Base-by-base conservation (phyloP, 2,797 vertebrate genomes). In the Gambelia wislizenii region DNA sequence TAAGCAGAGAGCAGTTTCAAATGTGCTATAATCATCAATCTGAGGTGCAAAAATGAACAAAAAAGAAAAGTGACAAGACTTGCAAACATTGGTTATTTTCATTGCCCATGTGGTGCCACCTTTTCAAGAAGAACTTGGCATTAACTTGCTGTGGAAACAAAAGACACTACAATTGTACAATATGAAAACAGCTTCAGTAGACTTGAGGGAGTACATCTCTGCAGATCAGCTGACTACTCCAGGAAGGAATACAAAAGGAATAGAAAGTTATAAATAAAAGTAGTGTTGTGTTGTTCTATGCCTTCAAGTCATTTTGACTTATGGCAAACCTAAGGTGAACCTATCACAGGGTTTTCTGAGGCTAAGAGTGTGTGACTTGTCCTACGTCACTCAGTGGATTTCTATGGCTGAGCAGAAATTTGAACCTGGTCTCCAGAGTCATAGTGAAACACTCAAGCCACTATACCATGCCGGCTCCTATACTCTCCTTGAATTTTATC, bases 111-210 rank as follows among this genome's bases (percentile, higher is more conserved):
- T 83, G 84, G 33, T 91, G 72, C 9, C 61, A 39, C 91, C 75
- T 44, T 94, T 83, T 93, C 91, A 81, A 90, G 76, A 94, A 86
- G 94, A 87, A 7, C 3, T 2, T 91, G 86, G 18, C 52, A 59
- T 1, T 27, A 52, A 77, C 13, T 83, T 42, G 14, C 36, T 81
- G 54, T 69, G 87, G 86, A 91, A 94, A 84, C n/a, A 91, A 20
- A 74, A 79, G 64, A 7, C 2, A 72, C 39, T 5, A 59, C 47
- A 44, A 47, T 59, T 83, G n/a, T 78, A 7, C 2, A 10, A 22
- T 0, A 0, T 92, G 22, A n/a, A 75, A 2, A 0, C 3, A 80
- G n/a, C 5, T 39, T 87, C 20, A 56, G 81, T 0, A 92, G 88
- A 83, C 85, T 89, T 16, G 70, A 87, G 69, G 84, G 14, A 59